Percentiles rank a stretch among this genome's conserved stretches.
Conservation (phyloP, 2,113 vertebrate genomes). For the Passerina amoena region DNA sequence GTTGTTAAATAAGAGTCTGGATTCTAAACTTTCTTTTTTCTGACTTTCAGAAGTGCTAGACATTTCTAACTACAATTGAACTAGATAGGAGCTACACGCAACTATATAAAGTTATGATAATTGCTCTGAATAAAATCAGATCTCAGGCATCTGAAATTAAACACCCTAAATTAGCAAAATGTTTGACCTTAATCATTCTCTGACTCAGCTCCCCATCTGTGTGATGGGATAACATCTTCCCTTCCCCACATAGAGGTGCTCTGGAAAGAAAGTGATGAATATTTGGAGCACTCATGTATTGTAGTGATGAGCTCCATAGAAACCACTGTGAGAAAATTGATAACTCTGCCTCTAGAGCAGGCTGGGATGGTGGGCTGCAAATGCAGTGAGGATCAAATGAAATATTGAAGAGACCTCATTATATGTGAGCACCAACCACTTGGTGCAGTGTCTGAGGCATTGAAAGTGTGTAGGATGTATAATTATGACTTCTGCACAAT, state of each 20-base stretch:
- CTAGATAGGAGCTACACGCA: neutral
- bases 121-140: neutral
- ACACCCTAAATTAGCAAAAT: conserved; percentile 32
- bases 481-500: neutral
- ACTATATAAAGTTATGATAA: conserved; percentile 28
- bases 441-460: neutral
- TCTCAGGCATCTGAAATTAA: conserved; percentile 7
- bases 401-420: conserved; percentile 11
- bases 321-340: neutral
- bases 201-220: neutral
- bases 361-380: neutral
- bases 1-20: neutral
- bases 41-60: conserved; percentile 10
- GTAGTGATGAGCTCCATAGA: neutral
- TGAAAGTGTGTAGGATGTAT: neutral
- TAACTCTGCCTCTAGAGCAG: neutral
- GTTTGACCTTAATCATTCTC: conserved; percentile 34
- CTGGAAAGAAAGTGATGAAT: neutral
- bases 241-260: neutral
- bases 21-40: neutral
- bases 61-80: neutral
- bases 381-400: neutral
- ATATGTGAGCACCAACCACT: neutral
- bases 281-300: neutral
- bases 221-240: neutral